Conservation (phyloP, 64 coral and sea anemone species). For the Pocillopora verrucosa region DNA sequence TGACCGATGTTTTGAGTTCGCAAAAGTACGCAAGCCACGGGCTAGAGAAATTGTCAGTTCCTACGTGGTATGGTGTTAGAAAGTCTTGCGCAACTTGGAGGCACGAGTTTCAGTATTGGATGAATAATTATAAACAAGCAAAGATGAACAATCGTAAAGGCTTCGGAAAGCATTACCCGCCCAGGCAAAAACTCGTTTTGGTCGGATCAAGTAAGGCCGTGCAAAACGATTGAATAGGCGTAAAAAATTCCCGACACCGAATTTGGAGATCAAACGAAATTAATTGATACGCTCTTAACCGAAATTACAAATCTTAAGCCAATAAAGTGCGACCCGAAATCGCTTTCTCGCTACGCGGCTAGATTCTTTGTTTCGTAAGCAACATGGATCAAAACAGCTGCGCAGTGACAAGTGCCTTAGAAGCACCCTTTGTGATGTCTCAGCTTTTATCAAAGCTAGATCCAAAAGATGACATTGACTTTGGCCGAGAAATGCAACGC, state of each 20-base stretch:
- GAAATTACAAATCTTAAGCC: neutral
- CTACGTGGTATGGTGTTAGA: no score
- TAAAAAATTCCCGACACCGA: conserved; percentile 2
- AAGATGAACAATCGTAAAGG: conserved; percentile 30
- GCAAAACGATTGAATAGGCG: conserved; percentile 7
- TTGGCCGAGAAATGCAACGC: conserved; percentile 54
- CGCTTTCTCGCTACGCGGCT: conserved; percentile 24
- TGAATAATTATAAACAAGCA: conserved; percentile 38
- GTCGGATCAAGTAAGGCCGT: conserved; percentile 8
- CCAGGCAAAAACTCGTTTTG: neutral
- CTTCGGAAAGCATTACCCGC: neutral
- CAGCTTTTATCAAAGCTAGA: conserved; percentile 52
- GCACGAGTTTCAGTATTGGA: neutral
- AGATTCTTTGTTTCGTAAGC: conserved; percentile 1
- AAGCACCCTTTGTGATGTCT: conserved; percentile 58
- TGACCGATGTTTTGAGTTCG: no score
- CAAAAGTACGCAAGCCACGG: conserved; percentile 15
- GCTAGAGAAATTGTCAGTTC: neutral
- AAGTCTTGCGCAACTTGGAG: no score
- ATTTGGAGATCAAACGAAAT: no score
- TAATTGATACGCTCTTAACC: neutral
- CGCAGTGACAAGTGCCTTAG: conserved; percentile 36
- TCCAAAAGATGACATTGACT: neutral
- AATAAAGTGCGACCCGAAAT: conserved; percentile 11
- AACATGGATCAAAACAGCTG: conserved; percentile 57